These are phyloP conservation scores for Numenius arquata DNA, from an alignment of 2,113 vertebrate species.

Conservation along the genomic window DNA sequence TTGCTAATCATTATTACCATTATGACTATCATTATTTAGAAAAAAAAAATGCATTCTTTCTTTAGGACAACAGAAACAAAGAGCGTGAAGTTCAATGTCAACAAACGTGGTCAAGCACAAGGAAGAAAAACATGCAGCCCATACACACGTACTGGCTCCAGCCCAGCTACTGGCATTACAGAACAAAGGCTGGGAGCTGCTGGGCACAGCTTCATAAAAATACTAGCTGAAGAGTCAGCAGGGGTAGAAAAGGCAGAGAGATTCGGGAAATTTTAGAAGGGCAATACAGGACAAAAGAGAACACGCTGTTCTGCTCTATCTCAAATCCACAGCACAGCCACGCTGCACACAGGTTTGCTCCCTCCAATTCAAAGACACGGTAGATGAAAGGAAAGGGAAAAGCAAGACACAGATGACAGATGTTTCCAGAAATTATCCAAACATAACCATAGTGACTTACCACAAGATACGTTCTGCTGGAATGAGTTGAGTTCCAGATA, in stretches of 20 bases:
- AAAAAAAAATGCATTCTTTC: not conserved
- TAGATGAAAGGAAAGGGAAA: not conserved
- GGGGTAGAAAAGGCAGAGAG: not conserved
- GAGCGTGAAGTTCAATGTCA: not conserved
- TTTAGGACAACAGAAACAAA: not conserved
- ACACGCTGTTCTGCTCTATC: not conserved
- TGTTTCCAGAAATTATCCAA: not conserved
- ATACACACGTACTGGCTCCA: not conserved
- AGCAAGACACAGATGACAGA: not conserved
- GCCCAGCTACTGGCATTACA: not conserved
- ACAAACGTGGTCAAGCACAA: not conserved
- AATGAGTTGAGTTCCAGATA: slow-evolving; percentile 26
- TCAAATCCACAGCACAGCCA: not conserved
- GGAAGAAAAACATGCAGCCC: not conserved
- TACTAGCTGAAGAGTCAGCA: not conserved
- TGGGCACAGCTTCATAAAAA: not conserved
- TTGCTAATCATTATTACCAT: not conserved
- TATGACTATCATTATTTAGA: not conserved
- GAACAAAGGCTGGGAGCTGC: not conserved
- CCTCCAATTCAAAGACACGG: not conserved
- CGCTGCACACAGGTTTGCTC: rapidly evolving
- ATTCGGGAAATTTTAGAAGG: not conserved
- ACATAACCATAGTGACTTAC: not conserved
- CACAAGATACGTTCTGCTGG: not conserved
- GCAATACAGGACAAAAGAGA: not conserved